phyloP scores from a whole-genome alignment of 1,140 invertebrate species.

The Musca domestica region DNA sequence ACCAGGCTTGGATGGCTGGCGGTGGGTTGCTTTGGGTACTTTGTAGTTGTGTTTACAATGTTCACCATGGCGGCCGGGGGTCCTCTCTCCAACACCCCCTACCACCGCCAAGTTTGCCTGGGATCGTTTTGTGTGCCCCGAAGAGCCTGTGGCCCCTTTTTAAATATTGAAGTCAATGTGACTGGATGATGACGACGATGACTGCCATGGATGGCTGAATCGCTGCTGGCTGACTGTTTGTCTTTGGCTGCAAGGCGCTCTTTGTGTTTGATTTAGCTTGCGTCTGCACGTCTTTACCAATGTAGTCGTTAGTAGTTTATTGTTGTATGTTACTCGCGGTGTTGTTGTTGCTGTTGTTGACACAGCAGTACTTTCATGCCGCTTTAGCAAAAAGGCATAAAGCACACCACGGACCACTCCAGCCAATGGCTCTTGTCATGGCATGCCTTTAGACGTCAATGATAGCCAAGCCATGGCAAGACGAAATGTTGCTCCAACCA shows the following conservation, averaged over 20 bases:
- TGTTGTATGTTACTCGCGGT: too few species aligned
- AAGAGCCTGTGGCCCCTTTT: background rate
- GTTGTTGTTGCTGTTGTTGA: too few species aligned
- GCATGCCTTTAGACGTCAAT: background rate
- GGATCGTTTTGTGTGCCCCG: background rate
- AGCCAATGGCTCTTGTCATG: background rate
- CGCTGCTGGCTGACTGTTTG: too few species aligned
- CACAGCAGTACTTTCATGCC: conserved; percentile 4
- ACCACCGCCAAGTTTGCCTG: too few species aligned
- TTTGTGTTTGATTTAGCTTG: conserved; percentile 11
- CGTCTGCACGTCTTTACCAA: conserved; percentile 9
- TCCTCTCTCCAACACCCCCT: too few species aligned
- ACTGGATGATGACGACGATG: too few species aligned
- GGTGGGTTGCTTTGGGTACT: too few species aligned
- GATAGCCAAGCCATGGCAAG: background rate
- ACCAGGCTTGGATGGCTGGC: background rate
- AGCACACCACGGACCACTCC: too few species aligned
- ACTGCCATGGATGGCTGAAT: too few species aligned
- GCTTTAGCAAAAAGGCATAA: background rate
- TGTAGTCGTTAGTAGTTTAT: background rate
- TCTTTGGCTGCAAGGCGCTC: too few species aligned
- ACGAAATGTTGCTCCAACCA: background rate
- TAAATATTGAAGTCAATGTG: too few species aligned
- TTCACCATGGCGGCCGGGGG: conserved; percentile 13
- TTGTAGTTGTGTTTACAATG: background rate